Conservation (phyloP, 2,888 invertebrate genomes). For the Deroplatys truncata region DNA sequence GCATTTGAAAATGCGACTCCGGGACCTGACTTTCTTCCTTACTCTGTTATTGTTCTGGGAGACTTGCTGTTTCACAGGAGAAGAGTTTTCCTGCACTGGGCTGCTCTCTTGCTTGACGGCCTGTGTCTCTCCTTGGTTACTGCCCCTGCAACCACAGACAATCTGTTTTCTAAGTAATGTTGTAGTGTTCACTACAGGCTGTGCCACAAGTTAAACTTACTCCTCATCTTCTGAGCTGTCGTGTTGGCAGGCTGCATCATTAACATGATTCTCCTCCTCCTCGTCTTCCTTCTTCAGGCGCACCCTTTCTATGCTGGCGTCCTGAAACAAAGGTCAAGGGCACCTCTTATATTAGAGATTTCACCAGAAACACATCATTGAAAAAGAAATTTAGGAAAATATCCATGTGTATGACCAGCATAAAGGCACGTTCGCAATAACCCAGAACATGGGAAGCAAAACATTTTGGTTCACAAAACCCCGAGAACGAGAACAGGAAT, state of each 20-base stretch:
- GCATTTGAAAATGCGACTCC: not conserved
- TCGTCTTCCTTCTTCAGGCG: not conserved
- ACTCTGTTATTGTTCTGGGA: no score
- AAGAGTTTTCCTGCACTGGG: no score
- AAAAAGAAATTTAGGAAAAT: no score
- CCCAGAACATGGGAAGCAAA: no score
- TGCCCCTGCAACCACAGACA: not conserved
- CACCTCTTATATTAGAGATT: no score
- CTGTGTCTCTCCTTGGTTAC: not conserved
- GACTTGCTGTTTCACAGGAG: not conserved
- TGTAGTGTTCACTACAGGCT: not conserved
- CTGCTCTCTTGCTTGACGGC: not conserved
- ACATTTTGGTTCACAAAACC: no score
- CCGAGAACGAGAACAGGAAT: no score
- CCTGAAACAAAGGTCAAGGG: no score
- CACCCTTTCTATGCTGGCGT: not conserved
- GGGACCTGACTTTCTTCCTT: not conserved
- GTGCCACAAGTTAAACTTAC: not conserved
- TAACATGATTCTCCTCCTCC: not conserved
- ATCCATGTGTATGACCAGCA: no score
- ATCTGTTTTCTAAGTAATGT: not conserved
- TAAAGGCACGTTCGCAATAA: no score
- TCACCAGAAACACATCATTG: no score
- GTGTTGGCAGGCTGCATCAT: not conserved
- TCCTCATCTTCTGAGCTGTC: not conserved